Base-by-base conservation (phyloP, 2,113 vertebrate species). In the Rana temporaria region DNA sequence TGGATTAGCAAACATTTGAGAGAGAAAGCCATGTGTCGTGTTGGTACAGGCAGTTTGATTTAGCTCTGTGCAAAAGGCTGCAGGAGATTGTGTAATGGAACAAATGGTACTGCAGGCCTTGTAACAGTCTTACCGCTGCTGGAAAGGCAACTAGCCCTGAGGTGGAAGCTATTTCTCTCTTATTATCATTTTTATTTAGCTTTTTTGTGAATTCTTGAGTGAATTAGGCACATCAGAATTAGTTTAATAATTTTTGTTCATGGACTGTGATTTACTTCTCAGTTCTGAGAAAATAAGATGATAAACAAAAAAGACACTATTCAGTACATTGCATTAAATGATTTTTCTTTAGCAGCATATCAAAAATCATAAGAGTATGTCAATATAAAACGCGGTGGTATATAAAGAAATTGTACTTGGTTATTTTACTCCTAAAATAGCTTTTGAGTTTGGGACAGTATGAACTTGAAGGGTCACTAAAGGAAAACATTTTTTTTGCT, bases 11-110 rank as follows among this genome's bases (percentile, higher is more conserved):
- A 91, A 91, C 93, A 93, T 92, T 92, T 93, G 91, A 91, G 92
- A 96, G 95, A 93, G 94, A 95, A 93, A 96, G 95, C 95, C 94
- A 95, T 97, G 96, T 97, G 97, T 94, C 92, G 92, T 93, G 94
- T 96, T 94, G 95, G 95, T 95, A 94, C 94, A 96, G 95, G 95
- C 97, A 98, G 96, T 97, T 75, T 98, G 97, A 96, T 97, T 92
- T 95, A 95, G 94, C 92, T 94, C 92, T 90, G 91, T 91, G 90
- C 91, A 94, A 95, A 96, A 96, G 96, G 96, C 97, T 98, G 94
- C 95, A 95, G 96, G 96, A 98, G 96, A 95, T 97, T 93, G 96
- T 95, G 95, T 96, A 94, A 97, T 94, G 94, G 96, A 98, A 98
- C 97, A 98, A 98, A 97, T 97, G 96, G 96, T 95, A 94, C 93